Percentiles rank a stretch among this genome's conserved stretches.
Conservation (phyloP, 2,797 vertebrate species). For the Orientallactaga sibirica region DNA sequence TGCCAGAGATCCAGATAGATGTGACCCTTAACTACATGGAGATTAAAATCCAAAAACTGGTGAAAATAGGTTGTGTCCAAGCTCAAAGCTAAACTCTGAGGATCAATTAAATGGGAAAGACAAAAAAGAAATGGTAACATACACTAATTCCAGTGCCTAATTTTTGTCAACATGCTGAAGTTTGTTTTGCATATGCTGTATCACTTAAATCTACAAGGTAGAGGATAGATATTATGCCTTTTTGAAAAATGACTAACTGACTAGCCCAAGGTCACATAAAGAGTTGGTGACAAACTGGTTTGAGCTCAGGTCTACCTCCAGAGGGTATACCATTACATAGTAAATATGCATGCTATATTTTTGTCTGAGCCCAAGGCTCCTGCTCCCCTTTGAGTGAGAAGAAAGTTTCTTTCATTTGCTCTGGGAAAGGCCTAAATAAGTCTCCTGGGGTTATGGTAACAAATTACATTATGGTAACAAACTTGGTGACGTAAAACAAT, state of each 20-base stretch:
- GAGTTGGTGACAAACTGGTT: background rate
- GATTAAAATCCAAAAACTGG: background rate
- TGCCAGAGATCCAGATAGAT: background rate
- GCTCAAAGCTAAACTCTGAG: background rate
- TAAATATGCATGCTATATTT: background rate
- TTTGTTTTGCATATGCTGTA: background rate
- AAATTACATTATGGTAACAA: background rate
- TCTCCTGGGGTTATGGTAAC: background rate
- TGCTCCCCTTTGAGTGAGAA: background rate
- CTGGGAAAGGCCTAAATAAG: background rate
- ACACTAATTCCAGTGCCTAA: background rate
- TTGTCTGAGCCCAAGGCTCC: background rate
- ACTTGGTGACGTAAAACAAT: background rate
- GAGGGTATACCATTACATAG: background rate
- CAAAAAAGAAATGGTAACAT: background rate
- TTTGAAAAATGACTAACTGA: background rate
- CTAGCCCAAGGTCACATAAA: background rate
- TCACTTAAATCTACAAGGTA: background rate
- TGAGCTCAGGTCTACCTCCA: background rate
- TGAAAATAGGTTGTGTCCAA: background rate
- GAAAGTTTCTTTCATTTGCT: background rate
- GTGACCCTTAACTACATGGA: background rate
- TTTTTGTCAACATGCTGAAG: accelerated
- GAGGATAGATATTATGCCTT: background rate
- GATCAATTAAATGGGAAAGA: background rate